Evolutionary conservation across 1,140 invertebrate species (phyloP).

Genomic region (Zophobas atratus): DNA sequence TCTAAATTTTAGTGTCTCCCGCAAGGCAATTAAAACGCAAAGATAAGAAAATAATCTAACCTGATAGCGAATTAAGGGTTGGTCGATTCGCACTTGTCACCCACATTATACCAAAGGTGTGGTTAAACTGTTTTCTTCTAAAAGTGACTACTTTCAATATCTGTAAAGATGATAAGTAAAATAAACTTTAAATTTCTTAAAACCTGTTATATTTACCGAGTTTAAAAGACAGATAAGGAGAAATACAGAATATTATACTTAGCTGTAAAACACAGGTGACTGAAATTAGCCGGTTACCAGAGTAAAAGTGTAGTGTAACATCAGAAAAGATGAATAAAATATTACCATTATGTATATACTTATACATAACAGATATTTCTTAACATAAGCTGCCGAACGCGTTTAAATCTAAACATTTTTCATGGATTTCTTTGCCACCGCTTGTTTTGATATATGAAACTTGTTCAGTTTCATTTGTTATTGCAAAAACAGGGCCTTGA

Average conservation of each 20-base stretch:
- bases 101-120: constrained; percentile 48
- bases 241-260: constrained; percentile 34
- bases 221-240: constrained; percentile 45
- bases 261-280: constrained; percentile 42
- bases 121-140: constrained; percentile 47
- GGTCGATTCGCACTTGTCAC: constrained; percentile 46
- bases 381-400: too few relatives aligned
- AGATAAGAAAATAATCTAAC: constrained; percentile 43
- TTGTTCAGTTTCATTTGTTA: constrained; percentile 20
- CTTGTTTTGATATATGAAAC: constrained; percentile 42
- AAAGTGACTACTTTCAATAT: constrained; percentile 35
- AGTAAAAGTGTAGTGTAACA: neutral
- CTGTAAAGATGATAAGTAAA: constrained; percentile 53
- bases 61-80: constrained; percentile 38
- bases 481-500: constrained; percentile 43
- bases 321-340: too few relatives aligned
- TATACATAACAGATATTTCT: too few relatives aligned
- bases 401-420: neutral
- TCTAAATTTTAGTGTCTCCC: too few relatives aligned
- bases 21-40: constrained; percentile 6
- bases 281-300: constrained; percentile 24
- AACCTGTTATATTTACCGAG: constrained; percentile 57
- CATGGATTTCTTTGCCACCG: neutral
- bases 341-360: too few relatives aligned
- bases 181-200: constrained; percentile 53